A percentile compares a stretch with the other conserved stretches of the same genome.
These are phyloP conservation scores for Erinaceus europaeus DNA, from an alignment of 2,113 vertebrate genomes.

Conservation along the genomic window DNA sequence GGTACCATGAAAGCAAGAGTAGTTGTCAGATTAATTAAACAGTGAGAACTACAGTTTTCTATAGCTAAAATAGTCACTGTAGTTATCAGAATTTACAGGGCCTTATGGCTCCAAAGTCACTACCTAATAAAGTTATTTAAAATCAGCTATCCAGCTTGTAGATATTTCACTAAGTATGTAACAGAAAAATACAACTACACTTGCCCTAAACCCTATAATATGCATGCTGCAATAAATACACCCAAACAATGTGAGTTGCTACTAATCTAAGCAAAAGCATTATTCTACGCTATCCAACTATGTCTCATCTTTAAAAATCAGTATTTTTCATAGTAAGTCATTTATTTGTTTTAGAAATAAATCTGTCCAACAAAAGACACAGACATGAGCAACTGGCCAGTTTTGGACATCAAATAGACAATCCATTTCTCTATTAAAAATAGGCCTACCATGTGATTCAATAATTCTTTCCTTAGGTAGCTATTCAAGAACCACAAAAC, in stretches of 20 bases:
- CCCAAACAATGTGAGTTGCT: too few species aligned
- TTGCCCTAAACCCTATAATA: neutral
- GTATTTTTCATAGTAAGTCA: neutral
- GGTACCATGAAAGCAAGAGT: neutral
- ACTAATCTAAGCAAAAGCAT: too few species aligned
- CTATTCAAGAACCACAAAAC: too few species aligned
- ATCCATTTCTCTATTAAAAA: too few species aligned
- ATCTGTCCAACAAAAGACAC: neutral
- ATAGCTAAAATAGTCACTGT: neutral
- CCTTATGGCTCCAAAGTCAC: neutral
- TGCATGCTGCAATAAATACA: neutral
- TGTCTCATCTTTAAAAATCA: neutral
- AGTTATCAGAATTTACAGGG: neutral
- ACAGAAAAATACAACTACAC: neutral
- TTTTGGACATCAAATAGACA: neutral
- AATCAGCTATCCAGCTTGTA: neutral
- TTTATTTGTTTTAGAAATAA: conserved; percentile 9
- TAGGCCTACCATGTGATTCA: too few species aligned
- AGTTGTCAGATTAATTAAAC: neutral
- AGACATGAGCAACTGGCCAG: neutral
- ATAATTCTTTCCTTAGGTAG: too few species aligned
- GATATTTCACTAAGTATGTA: neutral
- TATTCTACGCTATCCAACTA: too few species aligned
- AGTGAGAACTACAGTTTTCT: neutral
- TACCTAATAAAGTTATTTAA: neutral